Evolutionary conservation across 2,888 invertebrate species (phyloP).

Genomic region (Myopa tessellatipennis): DNA sequence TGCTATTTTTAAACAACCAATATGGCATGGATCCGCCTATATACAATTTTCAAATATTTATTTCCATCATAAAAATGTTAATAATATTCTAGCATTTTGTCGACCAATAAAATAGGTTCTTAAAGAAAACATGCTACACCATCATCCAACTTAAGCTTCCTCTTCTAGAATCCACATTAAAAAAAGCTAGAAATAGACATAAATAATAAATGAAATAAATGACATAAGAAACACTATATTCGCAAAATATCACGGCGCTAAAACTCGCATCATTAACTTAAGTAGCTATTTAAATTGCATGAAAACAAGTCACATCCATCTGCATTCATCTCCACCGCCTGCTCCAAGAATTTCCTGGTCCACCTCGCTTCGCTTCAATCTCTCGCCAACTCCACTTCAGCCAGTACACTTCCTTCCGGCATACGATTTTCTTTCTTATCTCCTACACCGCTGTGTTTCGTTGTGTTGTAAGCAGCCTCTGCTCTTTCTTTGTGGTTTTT

Average conservation of each 20-base stretch:
- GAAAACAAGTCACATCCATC: constrained; percentile 4
- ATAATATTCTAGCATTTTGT: constrained; percentile 59
- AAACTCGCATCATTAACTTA: constrained; percentile 50
- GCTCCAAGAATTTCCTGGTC: background rate
- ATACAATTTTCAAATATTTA: constrained; percentile 32
- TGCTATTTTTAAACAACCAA: no score
- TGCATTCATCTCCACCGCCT: background rate
- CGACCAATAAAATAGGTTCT: constrained; percentile 50
- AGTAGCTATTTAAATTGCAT: constrained; percentile 50
- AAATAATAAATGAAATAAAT: background rate
- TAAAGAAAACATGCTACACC: constrained; percentile 43
- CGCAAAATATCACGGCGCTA: background rate
- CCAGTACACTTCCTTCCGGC: background rate
- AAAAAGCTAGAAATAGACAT: background rate
- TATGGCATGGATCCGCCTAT: no score
- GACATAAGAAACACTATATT: background rate
- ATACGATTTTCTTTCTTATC: no score
- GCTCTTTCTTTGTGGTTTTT: background rate
- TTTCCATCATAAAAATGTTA: constrained; percentile 52
- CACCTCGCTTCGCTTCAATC: background rate
- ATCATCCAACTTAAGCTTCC: constrained; percentile 34
- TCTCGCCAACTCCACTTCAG: background rate
- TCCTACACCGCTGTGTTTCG: background rate
- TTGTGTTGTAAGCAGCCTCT: constrained; percentile 6
- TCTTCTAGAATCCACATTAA: background rate